Base-by-base conservation (phyloP, 2,888 invertebrate species). In the Lymantria dispar region DNA sequence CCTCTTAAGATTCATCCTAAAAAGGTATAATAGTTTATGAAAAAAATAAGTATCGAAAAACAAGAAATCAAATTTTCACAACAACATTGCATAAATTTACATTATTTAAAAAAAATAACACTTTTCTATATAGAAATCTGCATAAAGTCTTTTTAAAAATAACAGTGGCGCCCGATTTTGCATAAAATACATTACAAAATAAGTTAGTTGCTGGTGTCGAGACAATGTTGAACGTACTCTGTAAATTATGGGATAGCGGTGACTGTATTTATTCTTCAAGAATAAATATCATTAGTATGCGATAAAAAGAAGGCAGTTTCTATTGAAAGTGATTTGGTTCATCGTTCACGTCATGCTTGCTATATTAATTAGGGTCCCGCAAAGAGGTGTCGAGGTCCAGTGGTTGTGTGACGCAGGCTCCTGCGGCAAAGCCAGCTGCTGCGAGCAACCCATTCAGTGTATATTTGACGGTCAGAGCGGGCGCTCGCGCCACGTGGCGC, bases 361-460 rank as follows among this genome's bases (percentile, higher is more conserved):
- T 83, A n/a, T 83, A 87, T 89, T 87, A 88, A 88, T 88, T 86
- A 87, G 87, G 85, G 83, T 78, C 76, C 85, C 85, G 68, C 78
- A 85, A 87, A 85, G 86, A 87, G 85, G 87, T 87, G 86, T 78
- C 82, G 80, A 77, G 85, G 83, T 85, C 84, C 86, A 80, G 77
- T 65, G 71, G 76, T 73, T 76, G 78, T 65, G 77, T 88, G 89
- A 88, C 89, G 89, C 87, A 88, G 85, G 79, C 85, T 87, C 85
- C 87, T 85, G 88, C 85, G 81, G 86, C 85, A 85, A 72, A 76
- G 76, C 71, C 83, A 81, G 79, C 78, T 69, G 22, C 22, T 22
- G 5, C 22, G 22, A 22, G 5, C 22, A 22, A 22, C 22, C 22
- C 22, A 22, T 72, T 71, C 86, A 87, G 87, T 87, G 76, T 76